Evolutionary conservation across 2,888 invertebrate species (phyloP).

Genomic region (Stenichneumon culpator): DNA sequence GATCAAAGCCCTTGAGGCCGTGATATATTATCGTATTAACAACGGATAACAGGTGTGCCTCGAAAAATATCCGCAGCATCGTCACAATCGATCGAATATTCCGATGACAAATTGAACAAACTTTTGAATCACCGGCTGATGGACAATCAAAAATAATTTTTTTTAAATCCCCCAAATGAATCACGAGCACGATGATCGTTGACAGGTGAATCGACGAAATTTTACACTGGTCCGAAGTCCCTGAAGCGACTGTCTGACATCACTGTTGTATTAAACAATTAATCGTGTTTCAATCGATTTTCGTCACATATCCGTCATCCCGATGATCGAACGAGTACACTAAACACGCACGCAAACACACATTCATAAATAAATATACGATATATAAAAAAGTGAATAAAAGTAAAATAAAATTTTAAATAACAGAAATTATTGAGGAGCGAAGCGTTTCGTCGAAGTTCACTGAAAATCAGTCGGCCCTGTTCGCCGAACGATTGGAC

Average conservation of each 20-base stretch:
- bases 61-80: not conserved
- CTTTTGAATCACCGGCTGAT: not conserved
- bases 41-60: conserved; percentile 19
- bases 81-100: not conserved
- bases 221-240: not conserved
- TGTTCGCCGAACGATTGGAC: conserved; percentile 11
- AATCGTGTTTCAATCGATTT: conserved; percentile 1
- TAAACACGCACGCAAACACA: not conserved
- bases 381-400: not conserved
- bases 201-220: conserved; percentile 10
- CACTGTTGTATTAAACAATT: not conserved
- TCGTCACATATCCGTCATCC: conserved; percentile 26
- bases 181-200: not conserved
- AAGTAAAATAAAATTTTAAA: not conserved
- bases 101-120: not conserved
- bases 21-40: conserved; percentile 7
- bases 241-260: conserved; percentile 6
- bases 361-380: not conserved
- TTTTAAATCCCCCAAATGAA: not conserved
- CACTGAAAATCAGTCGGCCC: conserved; percentile 37
- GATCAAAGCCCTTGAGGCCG: not conserved
- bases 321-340: conserved; percentile 3
- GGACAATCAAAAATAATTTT: not conserved
- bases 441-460: conserved; percentile 3
- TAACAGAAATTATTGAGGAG: not conserved